These are phyloP conservation scores for Danio kyathit DNA, from an alignment of 2,797 vertebrate genomes.

Conservation along the genomic window DNA sequence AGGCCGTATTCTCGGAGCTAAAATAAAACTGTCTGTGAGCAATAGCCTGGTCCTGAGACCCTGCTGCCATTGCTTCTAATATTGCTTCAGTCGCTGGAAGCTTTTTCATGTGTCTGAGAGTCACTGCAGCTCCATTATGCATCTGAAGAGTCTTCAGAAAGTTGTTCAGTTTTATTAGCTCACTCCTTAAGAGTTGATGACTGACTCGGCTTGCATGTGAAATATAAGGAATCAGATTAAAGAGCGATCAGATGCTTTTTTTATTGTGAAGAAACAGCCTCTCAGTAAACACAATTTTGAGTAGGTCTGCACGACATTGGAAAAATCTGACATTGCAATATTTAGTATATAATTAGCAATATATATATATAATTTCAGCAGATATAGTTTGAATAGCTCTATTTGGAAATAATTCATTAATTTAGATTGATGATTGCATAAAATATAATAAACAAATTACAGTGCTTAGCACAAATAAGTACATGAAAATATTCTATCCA, in stretches of 20 bases:
- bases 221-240: neutral
- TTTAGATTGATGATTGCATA: no score
- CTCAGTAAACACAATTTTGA: slow-evolving; percentile 65
- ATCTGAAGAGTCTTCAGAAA: slow-evolving; percentile 19
- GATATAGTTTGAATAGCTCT: slow-evolving; percentile 73
- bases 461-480: no score
- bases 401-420: no score
- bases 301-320: slow-evolving; percentile 37
- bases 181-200: neutral
- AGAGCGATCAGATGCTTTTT: neutral
- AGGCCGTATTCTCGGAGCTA: neutral
- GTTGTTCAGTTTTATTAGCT: neutral
- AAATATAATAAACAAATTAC: no score
- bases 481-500: no score
- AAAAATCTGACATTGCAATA: no score
- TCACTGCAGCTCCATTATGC: neutral
- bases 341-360: no score
- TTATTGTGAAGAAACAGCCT: neutral
- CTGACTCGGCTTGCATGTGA: neutral
- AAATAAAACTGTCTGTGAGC: neutral
- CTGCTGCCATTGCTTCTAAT: neutral
- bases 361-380: no score
- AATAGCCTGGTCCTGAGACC: neutral
- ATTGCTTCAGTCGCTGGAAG: neutral
- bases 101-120: neutral